Evolutionary conservation across 2,797 vertebrate species (phyloP), one percentile per base, ranked within the genome.

Genomic region (Sebastes variabilis): DNA sequence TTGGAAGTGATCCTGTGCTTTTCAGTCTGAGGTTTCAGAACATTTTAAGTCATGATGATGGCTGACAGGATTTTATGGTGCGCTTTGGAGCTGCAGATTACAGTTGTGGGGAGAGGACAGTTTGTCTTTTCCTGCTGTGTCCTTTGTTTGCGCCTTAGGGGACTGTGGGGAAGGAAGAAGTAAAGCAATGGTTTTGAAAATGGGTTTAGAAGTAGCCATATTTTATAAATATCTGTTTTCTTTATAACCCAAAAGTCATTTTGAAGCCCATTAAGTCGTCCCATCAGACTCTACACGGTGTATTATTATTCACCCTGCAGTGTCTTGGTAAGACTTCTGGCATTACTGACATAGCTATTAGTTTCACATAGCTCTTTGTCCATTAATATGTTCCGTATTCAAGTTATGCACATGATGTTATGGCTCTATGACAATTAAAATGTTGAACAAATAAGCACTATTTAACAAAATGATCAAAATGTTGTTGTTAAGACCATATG

Each of bases 41-140:
- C 69, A 74, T 66, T 84, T 81, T 42, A 74, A 78, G 75, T 74
- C 75, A 9, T 24, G 62, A 61, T 74, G 80, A 59, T 2, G 55
- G 80, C 85, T 83, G 85, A 83, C 80, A 74, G 70, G 73, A 80
- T 80, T 88, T 88, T 64, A 78, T 82, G 83, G 64, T 81, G 38
- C 18, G 49, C 78, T 89, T 79, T 70, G 62, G 61, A 76, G 82
- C 72, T 65, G 65, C 72, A 87, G 79, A 88, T 88, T 88, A 85
- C 83, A 83, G 79, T 62, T 60, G 58, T 58, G 49, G 59, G 42
- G 60, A 73, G 62, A 77, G 83, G 58, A 74, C 81, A 73, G 79
- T 86, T 85, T 74, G 74, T 88, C 74, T 86, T 72, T 42, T 72
- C 65, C 70, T 61, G 69, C 77, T 87, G 67, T 62, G 81, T 79